A percentile compares a stretch with the other conserved stretches of the same genome.
Conservation (phyloP, 2,113 vertebrate species). For the Electrona antarctica region DNA sequence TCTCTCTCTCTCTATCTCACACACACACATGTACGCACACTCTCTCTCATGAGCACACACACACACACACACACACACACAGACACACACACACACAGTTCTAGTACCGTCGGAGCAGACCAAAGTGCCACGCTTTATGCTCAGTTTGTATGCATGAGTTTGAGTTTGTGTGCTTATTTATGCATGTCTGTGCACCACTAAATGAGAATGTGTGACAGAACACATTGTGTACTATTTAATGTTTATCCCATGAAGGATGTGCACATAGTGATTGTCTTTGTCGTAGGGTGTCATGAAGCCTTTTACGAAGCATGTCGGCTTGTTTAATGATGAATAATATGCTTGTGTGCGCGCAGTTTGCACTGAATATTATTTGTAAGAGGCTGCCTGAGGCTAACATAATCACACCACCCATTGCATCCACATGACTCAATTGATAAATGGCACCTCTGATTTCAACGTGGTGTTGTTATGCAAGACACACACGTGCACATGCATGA, state of each 20-base stretch:
- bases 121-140: slow-evolving; percentile 55
- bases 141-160: slow-evolving; percentile 5
- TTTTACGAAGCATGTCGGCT: background rate
- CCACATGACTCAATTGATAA: slow-evolving; percentile 51
- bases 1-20: background rate
- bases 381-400: slow-evolving; percentile 2
- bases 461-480: slow-evolving; percentile 40
- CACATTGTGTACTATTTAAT: background rate
- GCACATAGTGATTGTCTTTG: slow-evolving; percentile 1
- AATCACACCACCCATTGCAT: slow-evolving; percentile 25
- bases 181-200: background rate
- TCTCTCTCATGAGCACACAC: background rate
- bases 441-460: slow-evolving; percentile 45
- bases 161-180: background rate
- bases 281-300: slow-evolving; percentile 21
- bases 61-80: no score
- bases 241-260: background rate
- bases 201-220: background rate
- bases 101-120: slow-evolving; percentile 33
- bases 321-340: slow-evolving; percentile 38
- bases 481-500: slow-evolving; percentile 32
- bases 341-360: background rate
- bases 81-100: slow-evolving; percentile 38
- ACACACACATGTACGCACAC: no score
- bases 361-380: background rate